These are phyloP conservation scores for Leucosticte australis DNA, from an alignment of 2,113 vertebrate genomes.

Conservation along the genomic window DNA sequence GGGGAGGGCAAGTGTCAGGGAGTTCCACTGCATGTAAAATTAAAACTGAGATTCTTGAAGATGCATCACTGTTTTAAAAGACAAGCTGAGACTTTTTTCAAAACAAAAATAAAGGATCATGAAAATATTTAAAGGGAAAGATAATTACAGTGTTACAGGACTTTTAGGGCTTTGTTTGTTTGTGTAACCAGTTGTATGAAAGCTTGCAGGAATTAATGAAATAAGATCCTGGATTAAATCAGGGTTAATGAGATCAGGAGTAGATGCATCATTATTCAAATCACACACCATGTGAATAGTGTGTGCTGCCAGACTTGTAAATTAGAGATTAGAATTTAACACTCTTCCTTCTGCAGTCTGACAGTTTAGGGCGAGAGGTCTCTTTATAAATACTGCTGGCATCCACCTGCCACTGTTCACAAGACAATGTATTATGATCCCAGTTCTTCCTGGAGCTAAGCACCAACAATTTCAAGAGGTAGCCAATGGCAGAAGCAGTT, in stretches of 20 bases:
- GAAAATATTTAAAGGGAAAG: not conserved
- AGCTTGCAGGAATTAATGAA: conserved; percentile 33
- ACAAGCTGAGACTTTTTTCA: not conserved
- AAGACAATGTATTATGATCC: not conserved
- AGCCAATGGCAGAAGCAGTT: not conserved
- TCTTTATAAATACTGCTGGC: not conserved
- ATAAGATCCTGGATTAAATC: conserved; percentile 30
- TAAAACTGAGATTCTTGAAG: not conserved
- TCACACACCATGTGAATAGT: conserved; percentile 24
- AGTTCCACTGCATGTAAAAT: not conserved
- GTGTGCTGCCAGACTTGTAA: not conserved
- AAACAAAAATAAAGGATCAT: not conserved
- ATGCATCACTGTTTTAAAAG: not conserved
- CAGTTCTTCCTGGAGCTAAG: not conserved
- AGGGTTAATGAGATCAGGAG: conserved; percentile 54
- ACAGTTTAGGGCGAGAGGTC: conserved; percentile 20
- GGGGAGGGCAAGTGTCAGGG: not conserved
- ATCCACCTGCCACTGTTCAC: conserved; percentile 17
- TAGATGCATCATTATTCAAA: conserved; percentile 47
- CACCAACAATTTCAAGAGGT: not conserved
- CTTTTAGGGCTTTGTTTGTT: conserved; percentile 27
- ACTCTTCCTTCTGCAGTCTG: not conserved
- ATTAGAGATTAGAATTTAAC: conserved; percentile 54
- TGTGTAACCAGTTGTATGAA: conserved; percentile 11
- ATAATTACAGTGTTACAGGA: not conserved